Conservation (phyloP, 2,113 vertebrate species). For the Asarcornis scutulata region DNA sequence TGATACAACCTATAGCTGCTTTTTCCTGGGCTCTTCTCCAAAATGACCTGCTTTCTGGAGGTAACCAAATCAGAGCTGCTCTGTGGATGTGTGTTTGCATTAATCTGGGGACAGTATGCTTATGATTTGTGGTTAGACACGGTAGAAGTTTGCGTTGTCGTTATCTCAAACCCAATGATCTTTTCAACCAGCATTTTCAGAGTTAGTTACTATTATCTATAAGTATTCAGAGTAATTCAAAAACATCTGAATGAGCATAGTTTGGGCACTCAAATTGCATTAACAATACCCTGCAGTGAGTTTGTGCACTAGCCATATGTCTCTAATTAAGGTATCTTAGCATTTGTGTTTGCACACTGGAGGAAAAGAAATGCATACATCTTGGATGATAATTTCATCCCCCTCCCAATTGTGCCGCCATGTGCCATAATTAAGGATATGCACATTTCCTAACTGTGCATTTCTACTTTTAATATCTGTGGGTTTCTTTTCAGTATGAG, state of each 20-base stretch:
- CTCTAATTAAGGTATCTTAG: slow-evolving; percentile 28
- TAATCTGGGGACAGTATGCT: not conserved
- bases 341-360: slow-evolving; percentile 10
- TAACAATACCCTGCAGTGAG: slow-evolving; percentile 19
- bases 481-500: not conserved
- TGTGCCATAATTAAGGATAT: slow-evolving; percentile 16
- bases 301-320: slow-evolving; percentile 30
- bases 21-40: not conserved
- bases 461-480: not conserved
- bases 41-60: not conserved
- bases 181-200: not conserved
- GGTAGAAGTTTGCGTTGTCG: not conserved
- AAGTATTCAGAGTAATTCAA: not conserved
- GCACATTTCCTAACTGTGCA: not conserved
- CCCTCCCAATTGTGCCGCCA: not conserved
- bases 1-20: not conserved
- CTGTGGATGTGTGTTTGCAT: not conserved
- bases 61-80: not conserved
- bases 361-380: slow-evolving; percentile 1
- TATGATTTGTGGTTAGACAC: not conserved
- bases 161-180: not conserved
- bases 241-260: not conserved
- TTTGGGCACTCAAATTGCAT: not conserved
- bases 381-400: slow-evolving; percentile 12
- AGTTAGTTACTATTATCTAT: not conserved